These are phyloP conservation scores for Terebella lapidaria DNA, from an alignment of 2,888 invertebrate genomes.

Conservation along the genomic window DNA sequence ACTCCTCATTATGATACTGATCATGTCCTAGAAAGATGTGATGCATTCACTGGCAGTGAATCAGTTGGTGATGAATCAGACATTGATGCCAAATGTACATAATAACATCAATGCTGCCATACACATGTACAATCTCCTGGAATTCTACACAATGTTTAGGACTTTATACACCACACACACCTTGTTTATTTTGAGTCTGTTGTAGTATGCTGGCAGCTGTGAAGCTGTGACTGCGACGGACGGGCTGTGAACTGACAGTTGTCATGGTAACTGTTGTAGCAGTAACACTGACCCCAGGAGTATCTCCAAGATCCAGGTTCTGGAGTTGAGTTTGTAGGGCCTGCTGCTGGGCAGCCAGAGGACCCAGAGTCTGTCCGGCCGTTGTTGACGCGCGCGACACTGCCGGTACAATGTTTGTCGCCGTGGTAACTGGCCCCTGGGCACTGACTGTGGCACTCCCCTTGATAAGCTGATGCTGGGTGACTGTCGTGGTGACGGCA, in stretches of 20 bases:
- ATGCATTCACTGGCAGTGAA: too few relatives aligned
- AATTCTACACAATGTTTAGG: background rate
- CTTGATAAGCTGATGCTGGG: too few relatives aligned
- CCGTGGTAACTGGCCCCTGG: background rate
- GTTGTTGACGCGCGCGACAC: background rate
- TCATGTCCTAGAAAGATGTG: background rate
- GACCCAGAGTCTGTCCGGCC: background rate
- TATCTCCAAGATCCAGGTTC: background rate
- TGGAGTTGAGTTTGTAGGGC: background rate
- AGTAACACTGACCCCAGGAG: background rate
- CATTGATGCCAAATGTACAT: too few relatives aligned
- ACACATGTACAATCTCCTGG: too few relatives aligned
- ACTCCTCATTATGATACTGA: background rate
- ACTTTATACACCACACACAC: background rate
- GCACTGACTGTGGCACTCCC: background rate
- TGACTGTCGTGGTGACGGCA: too few relatives aligned
- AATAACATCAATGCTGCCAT: background rate
- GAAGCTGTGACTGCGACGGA: conserved; percentile 2
- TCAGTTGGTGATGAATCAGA: too few relatives aligned
- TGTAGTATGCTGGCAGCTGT: background rate
- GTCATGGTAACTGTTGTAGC: background rate
- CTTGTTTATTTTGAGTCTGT: conserved; percentile 1
- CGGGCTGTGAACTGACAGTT: background rate
- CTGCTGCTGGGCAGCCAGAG: background rate
- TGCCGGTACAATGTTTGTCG: background rate